These are phyloP conservation scores for Sogatella furcifera DNA, from an alignment of 1,140 invertebrate species.

Conservation along the genomic window DNA sequence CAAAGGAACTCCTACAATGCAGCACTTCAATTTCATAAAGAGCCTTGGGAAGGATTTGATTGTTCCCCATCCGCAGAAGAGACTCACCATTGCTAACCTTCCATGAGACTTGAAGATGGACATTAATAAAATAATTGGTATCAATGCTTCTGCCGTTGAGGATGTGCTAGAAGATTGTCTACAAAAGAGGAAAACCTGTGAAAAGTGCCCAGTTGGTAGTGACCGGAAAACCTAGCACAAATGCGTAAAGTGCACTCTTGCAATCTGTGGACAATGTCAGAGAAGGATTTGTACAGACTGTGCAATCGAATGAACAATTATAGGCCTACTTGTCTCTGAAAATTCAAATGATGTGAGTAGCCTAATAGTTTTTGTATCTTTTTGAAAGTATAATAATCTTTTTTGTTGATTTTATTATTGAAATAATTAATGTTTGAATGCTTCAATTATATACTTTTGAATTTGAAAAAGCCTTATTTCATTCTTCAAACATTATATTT, in stretches of 20 bases:
- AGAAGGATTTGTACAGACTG: neutral
- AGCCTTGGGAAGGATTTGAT: slow-evolving; percentile 14
- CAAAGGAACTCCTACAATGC: slow-evolving; percentile 3
- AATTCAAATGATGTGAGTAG: too few relatives aligned
- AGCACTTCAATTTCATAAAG: slow-evolving; percentile 21
- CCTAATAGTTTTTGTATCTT: too few relatives aligned
- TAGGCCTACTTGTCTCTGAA: too few relatives aligned
- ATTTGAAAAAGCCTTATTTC: too few relatives aligned
- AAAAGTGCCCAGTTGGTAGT: neutral
- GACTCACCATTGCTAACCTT: slow-evolving; percentile 8
- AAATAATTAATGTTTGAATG: too few relatives aligned
- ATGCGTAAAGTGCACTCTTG: slow-evolving; percentile 2
- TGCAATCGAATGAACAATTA: neutral
- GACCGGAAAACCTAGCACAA: neutral
- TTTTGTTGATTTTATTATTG: too few relatives aligned
- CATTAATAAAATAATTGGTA: neutral
- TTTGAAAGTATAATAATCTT: too few relatives aligned
- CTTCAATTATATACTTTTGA: too few relatives aligned
- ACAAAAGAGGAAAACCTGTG: slow-evolving; percentile 4
- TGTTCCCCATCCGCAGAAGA: slow-evolving; percentile 22
- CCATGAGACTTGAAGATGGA: neutral
- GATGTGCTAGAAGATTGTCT: neutral
- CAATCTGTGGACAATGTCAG: neutral
- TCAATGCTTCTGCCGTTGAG: neutral
- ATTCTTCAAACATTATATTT: too few relatives aligned